A percentile compares a stretch with the other conserved stretches of the same genome.
Conservation (phyloP, 2,888 invertebrate species). For the Ypsolopha scabrella region DNA sequence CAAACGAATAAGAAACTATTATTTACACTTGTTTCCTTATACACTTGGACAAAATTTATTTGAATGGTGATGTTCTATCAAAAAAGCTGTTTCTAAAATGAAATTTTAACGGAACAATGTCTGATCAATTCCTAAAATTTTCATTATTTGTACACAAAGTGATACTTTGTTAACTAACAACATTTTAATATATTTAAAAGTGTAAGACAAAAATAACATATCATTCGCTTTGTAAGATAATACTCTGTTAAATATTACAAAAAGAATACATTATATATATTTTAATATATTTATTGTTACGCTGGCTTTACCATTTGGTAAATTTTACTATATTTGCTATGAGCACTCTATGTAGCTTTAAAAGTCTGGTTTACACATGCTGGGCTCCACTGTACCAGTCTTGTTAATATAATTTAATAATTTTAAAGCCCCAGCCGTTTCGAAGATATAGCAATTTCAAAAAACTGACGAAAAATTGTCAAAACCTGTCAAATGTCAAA, state of each 20-base stretch:
- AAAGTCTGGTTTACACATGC: no score
- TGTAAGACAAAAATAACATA: constrained; percentile 53
- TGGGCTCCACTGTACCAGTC: no score
- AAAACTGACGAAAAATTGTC: no score
- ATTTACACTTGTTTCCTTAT: no score
- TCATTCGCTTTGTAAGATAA: constrained; percentile 67
- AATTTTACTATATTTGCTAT: not conserved
- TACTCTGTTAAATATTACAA: constrained; percentile 25
- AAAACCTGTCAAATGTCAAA: no score
- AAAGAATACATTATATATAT: constrained; percentile 3
- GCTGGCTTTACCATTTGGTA: not conserved
- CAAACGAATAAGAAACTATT: no score
- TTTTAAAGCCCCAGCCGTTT: no score
- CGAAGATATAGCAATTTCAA: no score
- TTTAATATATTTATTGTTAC: not conserved
- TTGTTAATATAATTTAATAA: no score
- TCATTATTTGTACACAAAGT: constrained; percentile 27
- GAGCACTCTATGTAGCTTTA: not conserved
- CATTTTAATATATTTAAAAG: constrained; percentile 32
- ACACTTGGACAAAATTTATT: no score
- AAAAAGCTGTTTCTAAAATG: no score
- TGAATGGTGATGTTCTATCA: no score
- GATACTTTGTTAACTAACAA: constrained; percentile 44
- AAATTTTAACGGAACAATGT: not conserved
- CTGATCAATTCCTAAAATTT: constrained; percentile 29